phyloP scores from a whole-genome alignment of 2,113 vertebrate species.

The chimpanzee (Pan troglodytes) region NHGRI_mPanTro3-v2.1_pri NC_072411.2:68367001-68367500 shows the following conservation, averaged over 20 bases:
- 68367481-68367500: neutral
- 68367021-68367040: neutral
- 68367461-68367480: neutral
- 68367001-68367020: neutral
- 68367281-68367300: neutral
- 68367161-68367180: neutral
- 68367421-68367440: neutral
- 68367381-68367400: neutral
- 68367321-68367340: neutral
- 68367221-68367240: neutral
- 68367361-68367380: conserved; percentile 3
- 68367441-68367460: neutral
- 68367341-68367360: neutral
- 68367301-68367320: neutral
- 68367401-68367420: neutral
- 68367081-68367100: neutral
- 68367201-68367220: neutral
- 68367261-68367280: neutral
- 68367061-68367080: neutral
- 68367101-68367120: neutral
- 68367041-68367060: neutral
- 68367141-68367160: neutral
- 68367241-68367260: neutral
- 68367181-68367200: neutral
- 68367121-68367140: neutral